These are phyloP conservation scores for Melinaea menophilus DNA, from an alignment of 2,888 invertebrate species.

Conservation along the genomic window DNA sequence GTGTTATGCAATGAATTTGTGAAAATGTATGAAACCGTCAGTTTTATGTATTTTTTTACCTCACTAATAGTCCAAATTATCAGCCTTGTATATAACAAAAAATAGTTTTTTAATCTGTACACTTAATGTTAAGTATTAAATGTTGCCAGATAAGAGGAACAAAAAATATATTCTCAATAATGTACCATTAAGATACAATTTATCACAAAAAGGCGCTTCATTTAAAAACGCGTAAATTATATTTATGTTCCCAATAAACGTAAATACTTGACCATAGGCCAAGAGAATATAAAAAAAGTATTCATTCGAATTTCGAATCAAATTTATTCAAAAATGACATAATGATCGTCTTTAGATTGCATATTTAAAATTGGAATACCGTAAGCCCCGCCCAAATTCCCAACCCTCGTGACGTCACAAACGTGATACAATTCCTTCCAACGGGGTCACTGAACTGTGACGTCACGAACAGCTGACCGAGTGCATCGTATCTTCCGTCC, in stretches of 20 bases:
- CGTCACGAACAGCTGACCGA: conserved; percentile 69
- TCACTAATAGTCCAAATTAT: no score
- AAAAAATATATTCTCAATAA: no score
- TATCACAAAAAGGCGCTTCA: no score
- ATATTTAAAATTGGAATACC: conserved; percentile 24
- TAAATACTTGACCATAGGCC: not conserved
- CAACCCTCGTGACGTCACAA: conserved; percentile 50
- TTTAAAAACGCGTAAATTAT: no score
- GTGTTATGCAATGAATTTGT: conserved; percentile 1
- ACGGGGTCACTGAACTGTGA: conserved; percentile 63
- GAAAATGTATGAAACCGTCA: no score
- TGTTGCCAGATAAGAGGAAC: no score
- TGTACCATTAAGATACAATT: no score
- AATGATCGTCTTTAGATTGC: conserved; percentile 16
- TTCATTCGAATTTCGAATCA: not conserved
- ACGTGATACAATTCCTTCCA: conserved; percentile 40
- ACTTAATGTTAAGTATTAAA: no score
- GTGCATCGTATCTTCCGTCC: conserved; percentile 42
- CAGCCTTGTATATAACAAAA: no score
- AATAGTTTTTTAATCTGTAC: no score
- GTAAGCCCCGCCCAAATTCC: conserved; percentile 31
- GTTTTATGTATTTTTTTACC: no score
- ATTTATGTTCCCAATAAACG: not conserved
- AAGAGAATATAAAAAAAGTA: not conserved
- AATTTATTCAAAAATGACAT: not conserved